phyloP scores from a whole-genome alignment of 2,113 vertebrate species.

The Pituophis catenifer region DNA sequence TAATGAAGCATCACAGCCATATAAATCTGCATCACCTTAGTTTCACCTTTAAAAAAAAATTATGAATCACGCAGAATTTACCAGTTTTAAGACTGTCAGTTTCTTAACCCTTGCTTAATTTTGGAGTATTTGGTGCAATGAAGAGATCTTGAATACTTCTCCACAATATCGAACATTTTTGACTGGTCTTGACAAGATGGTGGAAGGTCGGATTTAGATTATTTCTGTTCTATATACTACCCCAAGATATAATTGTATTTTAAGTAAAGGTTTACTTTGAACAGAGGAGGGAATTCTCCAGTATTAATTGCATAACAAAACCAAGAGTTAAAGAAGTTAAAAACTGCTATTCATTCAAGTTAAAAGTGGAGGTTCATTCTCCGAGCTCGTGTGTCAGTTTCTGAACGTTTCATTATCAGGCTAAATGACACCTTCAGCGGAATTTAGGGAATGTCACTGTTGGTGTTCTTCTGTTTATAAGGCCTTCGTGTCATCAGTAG shows the following conservation, averaged over 20 bases:
- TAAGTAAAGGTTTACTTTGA: background rate
- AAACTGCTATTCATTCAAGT: background rate
- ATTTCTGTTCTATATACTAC: background rate
- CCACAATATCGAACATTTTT: background rate
- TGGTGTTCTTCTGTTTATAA: no score
- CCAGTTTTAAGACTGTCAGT: background rate
- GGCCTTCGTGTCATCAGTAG: no score
- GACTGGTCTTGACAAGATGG: background rate
- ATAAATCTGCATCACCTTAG: background rate
- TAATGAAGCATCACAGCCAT: background rate
- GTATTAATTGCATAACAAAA: background rate
- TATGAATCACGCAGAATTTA: background rate
- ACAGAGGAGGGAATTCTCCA: background rate
- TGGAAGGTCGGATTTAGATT: background rate
- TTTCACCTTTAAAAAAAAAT: background rate
- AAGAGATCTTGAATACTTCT: background rate
- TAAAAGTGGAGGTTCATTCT: background rate
- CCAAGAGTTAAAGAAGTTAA: background rate
- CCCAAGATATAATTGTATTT: background rate
- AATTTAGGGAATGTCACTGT: no score
- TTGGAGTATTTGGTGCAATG: background rate
- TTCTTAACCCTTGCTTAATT: background rate
- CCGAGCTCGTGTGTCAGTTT: no score
- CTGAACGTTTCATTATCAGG: no score
- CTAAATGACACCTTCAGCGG: no score